These are phyloP conservation scores for Camelus bactrianus DNA, from an alignment of 2,113 vertebrate species.

Conservation along the genomic window DNA sequence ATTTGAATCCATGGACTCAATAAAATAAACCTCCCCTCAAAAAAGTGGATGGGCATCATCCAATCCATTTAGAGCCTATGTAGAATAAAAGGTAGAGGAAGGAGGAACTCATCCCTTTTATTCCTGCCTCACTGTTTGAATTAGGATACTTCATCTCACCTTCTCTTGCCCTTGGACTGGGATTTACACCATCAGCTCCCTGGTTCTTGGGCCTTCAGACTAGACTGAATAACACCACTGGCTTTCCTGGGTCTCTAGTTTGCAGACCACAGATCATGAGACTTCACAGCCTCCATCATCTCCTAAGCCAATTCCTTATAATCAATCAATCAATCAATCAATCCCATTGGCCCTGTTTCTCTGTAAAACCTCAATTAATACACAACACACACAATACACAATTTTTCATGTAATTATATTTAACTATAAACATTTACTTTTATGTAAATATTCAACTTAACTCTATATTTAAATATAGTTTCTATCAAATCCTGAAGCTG, in stretches of 20 bases:
- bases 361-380: neutral
- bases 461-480: neutral
- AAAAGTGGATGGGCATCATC: neutral
- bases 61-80: neutral
- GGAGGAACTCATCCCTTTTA: neutral
- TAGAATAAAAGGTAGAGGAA: neutral
- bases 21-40: neutral
- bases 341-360: neutral
- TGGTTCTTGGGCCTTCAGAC: neutral
- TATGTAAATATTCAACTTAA: neutral
- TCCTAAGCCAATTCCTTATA: neutral
- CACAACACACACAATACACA: neutral
- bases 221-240: neutral
- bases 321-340: neutral
- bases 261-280: neutral
- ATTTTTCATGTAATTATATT: neutral
- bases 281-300: neutral
- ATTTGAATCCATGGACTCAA: neutral
- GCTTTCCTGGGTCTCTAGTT: neutral
- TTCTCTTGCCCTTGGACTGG: neutral
- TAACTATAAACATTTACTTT: conserved; percentile 15
- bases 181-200: neutral
- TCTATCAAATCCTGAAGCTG: conserved; percentile 29
- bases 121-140: neutral
- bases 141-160: neutral